These are phyloP conservation scores for Leptopilina boulardi DNA, from an alignment of 1,140 invertebrate genomes.

Conservation along the genomic window DNA sequence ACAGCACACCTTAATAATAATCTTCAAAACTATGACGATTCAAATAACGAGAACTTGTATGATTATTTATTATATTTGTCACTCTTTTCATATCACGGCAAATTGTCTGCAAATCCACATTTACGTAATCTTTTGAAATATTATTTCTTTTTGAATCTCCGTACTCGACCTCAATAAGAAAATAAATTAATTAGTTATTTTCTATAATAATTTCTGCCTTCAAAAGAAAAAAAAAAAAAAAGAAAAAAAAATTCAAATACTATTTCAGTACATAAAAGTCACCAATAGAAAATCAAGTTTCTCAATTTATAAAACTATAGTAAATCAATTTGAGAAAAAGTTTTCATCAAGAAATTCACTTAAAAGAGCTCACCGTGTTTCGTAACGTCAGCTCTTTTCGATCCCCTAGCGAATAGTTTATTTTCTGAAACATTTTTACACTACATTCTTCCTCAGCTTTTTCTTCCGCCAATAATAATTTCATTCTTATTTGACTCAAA, in stretches of 20 bases:
- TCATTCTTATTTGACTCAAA: not conserved
- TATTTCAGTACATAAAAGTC: too few species aligned
- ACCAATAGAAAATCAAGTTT: constrained; percentile 11
- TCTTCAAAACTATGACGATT: not conserved
- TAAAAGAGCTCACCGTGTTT: constrained; percentile 26
- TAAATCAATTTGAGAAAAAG: not conserved
- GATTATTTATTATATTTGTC: constrained; percentile 27
- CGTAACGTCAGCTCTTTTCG: constrained; percentile 13
- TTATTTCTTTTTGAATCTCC: not conserved
- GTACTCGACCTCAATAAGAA: not conserved
- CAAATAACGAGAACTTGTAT: constrained; percentile 8
- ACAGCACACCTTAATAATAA: too few species aligned
- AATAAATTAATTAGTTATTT: not conserved
- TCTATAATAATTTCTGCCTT: too few species aligned
- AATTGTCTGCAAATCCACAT: not conserved
- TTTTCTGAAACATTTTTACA: not conserved
- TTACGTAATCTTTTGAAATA: not conserved
- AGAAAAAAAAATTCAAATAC: too few species aligned
- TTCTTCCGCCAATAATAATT: not conserved
- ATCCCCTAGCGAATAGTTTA: constrained; percentile 18
- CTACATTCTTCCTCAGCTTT: constrained; percentile 13
- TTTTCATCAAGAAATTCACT: constrained; percentile 26
- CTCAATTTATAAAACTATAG: not conserved
- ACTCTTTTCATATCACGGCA: constrained; percentile 25
- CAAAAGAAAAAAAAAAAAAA: too few species aligned